phyloP scores from a whole-genome alignment of 2,888 invertebrate genomes.

The Eumacrocentrus americanus region DNA sequence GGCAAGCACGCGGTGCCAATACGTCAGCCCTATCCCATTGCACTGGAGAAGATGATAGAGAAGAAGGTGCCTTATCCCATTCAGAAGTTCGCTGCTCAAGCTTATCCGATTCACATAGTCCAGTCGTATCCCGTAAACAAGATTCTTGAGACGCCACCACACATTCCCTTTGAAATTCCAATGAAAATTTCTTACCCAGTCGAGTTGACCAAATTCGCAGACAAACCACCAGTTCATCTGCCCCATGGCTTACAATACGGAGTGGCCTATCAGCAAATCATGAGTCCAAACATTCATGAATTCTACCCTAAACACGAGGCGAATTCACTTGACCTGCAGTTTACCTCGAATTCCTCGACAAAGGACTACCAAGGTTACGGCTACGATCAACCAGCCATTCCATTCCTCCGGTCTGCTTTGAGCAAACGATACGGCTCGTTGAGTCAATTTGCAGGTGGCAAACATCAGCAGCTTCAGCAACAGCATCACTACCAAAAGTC shows the following conservation, averaged over 20 bases:
- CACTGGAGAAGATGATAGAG: slow-evolving; percentile 61
- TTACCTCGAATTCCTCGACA: slow-evolving; percentile 9
- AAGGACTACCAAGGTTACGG: slow-evolving; percentile 40
- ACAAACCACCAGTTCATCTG: slow-evolving; percentile 40
- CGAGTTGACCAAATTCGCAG: slow-evolving; percentile 46
- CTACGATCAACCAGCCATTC: slow-evolving; percentile 38
- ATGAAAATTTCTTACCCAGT: slow-evolving; percentile 58
- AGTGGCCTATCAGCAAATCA: slow-evolving; percentile 44
- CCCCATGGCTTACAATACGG: slow-evolving; percentile 46
- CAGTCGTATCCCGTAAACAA: slow-evolving; percentile 65
- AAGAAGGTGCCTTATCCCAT: slow-evolving; percentile 65
- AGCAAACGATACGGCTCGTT: slow-evolving; percentile 28
- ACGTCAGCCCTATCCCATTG: slow-evolving; percentile 62
- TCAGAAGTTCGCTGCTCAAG: slow-evolving; percentile 61
- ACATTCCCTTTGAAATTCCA: slow-evolving; percentile 61
- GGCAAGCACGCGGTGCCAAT: slow-evolving; percentile 67
- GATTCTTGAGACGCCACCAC: slow-evolving; percentile 61
- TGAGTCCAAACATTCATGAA: slow-evolving; percentile 10
- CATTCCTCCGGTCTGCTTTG: slow-evolving; percentile 26
- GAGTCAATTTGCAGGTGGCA: slow-evolving; percentile 26
- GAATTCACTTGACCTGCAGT: background rate
- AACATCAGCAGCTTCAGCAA: slow-evolving; percentile 21
- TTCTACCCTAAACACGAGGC: slow-evolving; percentile 1
- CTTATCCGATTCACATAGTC: slow-evolving; percentile 41
- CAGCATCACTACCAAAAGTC: no score